These are phyloP conservation scores for Leistus spinibarbis DNA, from an alignment of 2,888 invertebrate species.

Conservation along the genomic window DNA sequence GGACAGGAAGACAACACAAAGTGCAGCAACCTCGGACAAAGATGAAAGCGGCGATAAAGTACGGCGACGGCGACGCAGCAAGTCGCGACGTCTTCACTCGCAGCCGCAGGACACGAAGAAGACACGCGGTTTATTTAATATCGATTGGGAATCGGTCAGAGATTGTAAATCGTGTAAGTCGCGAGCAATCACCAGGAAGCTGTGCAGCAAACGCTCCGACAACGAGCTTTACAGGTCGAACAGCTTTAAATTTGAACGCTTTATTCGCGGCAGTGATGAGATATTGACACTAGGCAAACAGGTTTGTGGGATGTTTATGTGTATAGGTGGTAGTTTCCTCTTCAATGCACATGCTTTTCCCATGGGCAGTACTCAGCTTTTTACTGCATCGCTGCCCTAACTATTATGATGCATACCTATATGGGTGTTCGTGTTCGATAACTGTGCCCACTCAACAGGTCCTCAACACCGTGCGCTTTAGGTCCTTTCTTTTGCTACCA, in stretches of 20 bases:
- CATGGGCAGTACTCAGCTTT: neutral
- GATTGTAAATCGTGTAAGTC: conserved; percentile 64
- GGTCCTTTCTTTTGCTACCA: neutral
- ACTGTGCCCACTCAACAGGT: neutral
- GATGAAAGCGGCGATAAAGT: conserved; percentile 47
- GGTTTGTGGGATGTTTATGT: conserved; percentile 59
- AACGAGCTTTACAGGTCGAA: conserved; percentile 86
- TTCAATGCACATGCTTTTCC: neutral
- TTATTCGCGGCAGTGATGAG: conserved; percentile 72
- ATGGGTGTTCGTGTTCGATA: neutral
- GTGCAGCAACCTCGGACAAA: conserved; percentile 44
- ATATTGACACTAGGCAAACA: conserved; percentile 66
- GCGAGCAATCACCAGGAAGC: conserved; percentile 69
- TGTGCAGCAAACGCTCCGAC: conserved; percentile 77
- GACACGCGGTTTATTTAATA: conserved; percentile 56
- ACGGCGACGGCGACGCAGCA: conserved; percentile 50
- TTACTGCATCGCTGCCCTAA: neutral
- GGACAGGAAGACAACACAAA: conserved; percentile 16
- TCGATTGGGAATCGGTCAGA: conserved; percentile 63
- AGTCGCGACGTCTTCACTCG: conserved; percentile 51
- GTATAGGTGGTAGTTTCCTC: neutral
- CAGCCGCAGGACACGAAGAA: conserved; percentile 46
- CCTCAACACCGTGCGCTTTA: neutral
- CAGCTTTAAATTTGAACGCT: conserved; percentile 86
- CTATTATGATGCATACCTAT: neutral